Base-by-base conservation (phyloP, 2,888 invertebrate genomes). In the Carabus problematicus region DNA sequence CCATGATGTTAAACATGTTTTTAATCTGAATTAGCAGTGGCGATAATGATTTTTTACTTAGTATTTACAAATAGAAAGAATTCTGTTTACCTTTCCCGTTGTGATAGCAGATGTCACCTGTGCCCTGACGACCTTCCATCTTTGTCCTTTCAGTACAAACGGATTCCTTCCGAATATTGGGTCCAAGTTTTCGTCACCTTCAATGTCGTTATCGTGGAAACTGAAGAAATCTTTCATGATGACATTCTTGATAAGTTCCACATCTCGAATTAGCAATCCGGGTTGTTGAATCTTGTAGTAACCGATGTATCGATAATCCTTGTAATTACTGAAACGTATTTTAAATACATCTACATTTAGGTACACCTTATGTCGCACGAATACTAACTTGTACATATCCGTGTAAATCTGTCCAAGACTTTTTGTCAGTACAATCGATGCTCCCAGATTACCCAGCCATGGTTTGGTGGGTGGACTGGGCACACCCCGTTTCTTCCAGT, bases 101-200 rank as follows among this genome's bases (percentile, higher is more conserved):
- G 86, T 85, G 39, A 87, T 81, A 1, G 83, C 83, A 0, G 85
- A 80, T 1, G 85, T 83, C 12, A 87, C 72, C 72, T 84, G 83
- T 0, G 79, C 76, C 6, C 87, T 79, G 1, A 82, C 75, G 0
- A 78, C 77, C 70, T 84, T 84, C 87, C 87, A 85, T 71, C 81
- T 76, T 11, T 82, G 78, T 0, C 84, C 84, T 9, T 78, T 80
- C 18, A 85, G 71, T 0, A 78, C 70, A 71, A 87, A 85, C 0
- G 84, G 84, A 78, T 84, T 84, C 55, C 81, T 80, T 1, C 80
- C 80, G 7, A 83, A 75, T 4, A 87, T 73, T 0, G 82, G 83
- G 66, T 87, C 86, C 0, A 75, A 71, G 12, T 82, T 76, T 42
- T 82, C 80, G 70, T 83, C 78, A 0, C 78, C 62, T 16, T 76